These are phyloP conservation scores for Chymomyza costata DNA, from an alignment of 1,140 invertebrate genomes.

Conservation along the genomic window DNA sequence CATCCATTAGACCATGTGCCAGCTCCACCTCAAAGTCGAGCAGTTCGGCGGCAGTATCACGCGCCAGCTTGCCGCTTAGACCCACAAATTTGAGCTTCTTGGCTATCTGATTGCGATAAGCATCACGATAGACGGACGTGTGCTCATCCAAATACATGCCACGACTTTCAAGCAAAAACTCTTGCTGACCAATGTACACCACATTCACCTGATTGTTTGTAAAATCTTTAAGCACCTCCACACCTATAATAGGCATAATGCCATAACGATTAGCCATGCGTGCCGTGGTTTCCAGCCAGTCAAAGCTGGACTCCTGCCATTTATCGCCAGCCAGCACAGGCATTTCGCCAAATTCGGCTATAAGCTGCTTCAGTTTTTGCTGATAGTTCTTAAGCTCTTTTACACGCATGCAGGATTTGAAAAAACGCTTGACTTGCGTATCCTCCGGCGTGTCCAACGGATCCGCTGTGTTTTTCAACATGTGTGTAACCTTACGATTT, in stretches of 20 bases:
- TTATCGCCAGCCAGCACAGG: constrained; percentile 31
- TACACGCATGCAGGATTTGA: constrained; percentile 30
- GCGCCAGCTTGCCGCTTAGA: constrained; percentile 20
- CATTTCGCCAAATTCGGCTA: constrained; percentile 44
- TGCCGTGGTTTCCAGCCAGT: constrained; percentile 33
- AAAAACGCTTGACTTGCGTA: constrained; percentile 45
- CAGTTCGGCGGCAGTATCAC: constrained; percentile 36
- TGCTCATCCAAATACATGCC: constrained; percentile 48
- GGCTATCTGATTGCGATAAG: constrained; percentile 19
- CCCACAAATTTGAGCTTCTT: constrained; percentile 31
- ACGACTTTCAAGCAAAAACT: constrained; percentile 32
- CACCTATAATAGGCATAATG: constrained; percentile 23
- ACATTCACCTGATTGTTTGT: constrained; percentile 38
- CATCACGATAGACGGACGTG: constrained; percentile 30
- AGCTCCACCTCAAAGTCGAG: constrained; percentile 54
- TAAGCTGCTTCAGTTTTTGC: constrained; percentile 24
- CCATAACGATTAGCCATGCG: constrained; percentile 38
- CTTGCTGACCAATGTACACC: constrained; percentile 40
- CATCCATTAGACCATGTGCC: constrained; percentile 40
- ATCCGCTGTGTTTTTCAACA: constrained; percentile 18
- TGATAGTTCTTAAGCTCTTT: constrained; percentile 20
- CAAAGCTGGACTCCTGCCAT: constrained; percentile 37
- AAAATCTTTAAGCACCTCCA: constrained; percentile 44
- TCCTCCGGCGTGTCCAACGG: constrained; percentile 34
- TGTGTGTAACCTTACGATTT: constrained; percentile 35